These are phyloP conservation scores for Andrena hattorfiana DNA, from an alignment of 2,888 invertebrate species.

Conservation along the genomic window DNA sequence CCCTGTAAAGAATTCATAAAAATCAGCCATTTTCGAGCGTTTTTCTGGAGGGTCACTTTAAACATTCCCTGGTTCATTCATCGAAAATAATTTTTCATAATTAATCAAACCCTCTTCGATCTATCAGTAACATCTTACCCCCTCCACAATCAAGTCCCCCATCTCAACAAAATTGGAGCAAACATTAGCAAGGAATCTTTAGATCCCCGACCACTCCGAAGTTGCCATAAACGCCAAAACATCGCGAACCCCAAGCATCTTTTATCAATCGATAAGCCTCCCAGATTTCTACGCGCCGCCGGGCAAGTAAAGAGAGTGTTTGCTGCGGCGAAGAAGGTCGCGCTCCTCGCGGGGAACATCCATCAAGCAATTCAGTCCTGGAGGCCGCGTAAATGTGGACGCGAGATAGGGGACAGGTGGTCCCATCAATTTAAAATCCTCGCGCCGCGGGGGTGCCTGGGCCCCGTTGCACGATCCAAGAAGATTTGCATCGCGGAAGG, in stretches of 20 bases:
- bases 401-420: conserved; percentile 65
- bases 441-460: conserved; percentile 44
- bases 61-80: too few species aligned
- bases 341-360: conserved; percentile 56
- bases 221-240: too few species aligned
- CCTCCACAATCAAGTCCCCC: too few species aligned
- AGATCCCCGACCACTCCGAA: too few species aligned
- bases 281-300: neutral
- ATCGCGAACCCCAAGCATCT: neutral
- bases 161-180: too few species aligned
- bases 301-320: conserved; percentile 6
- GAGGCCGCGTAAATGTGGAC: conserved; percentile 51
- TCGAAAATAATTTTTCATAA: too few species aligned
- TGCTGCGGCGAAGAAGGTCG: conserved; percentile 31
- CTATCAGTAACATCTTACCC: too few species aligned
- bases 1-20: too few species aligned
- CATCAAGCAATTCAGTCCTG: conserved; percentile 66
- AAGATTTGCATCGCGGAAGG: conserved; percentile 69
- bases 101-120: too few species aligned
- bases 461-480: conserved; percentile 52
- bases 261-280: conserved; percentile 24
- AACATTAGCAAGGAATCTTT: too few species aligned
- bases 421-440: conserved; percentile 72
- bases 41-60: too few species aligned
- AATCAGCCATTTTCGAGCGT: too few species aligned